These are phyloP conservation scores for Leptogaster cylindrica DNA, from an alignment of 2,888 invertebrate genomes.

Conservation along the genomic window DNA sequence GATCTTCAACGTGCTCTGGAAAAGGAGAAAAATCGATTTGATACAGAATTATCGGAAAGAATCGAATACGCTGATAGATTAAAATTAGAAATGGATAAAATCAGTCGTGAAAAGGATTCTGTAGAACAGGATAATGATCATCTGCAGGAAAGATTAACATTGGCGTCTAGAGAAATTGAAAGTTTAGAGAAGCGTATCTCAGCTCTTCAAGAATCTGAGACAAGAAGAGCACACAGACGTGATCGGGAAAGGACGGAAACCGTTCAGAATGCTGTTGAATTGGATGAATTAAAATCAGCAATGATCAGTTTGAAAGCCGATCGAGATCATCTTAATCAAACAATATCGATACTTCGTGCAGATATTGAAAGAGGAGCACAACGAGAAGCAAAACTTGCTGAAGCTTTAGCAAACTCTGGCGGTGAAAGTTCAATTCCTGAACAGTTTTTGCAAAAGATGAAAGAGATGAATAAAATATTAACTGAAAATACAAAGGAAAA, in stretches of 20 bases:
- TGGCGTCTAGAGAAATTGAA: constrained; percentile 62
- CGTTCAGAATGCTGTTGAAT: constrained; percentile 55
- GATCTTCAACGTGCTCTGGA: constrained; percentile 63
- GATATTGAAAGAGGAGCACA: constrained; percentile 59
- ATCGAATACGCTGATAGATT: constrained; percentile 60
- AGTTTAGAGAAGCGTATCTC: constrained; percentile 63
- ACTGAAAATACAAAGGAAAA: constrained; percentile 65
- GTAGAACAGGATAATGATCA: constrained; percentile 58
- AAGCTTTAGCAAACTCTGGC: constrained; percentile 57
- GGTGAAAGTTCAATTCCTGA: constrained; percentile 57
- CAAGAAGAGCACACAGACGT: constrained; percentile 55
- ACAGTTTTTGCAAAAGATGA: constrained; percentile 61
- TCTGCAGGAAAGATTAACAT: constrained; percentile 57
- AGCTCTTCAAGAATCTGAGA: constrained; percentile 59
- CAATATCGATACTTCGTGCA: constrained; percentile 55
- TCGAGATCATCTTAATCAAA: constrained; percentile 54
- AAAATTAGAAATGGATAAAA: constrained; percentile 60
- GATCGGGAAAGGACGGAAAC: constrained; percentile 58
- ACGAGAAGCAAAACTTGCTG: constrained; percentile 58
- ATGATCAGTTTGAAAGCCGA: constrained; percentile 53
- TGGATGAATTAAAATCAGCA: constrained; percentile 56
- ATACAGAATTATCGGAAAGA: constrained; percentile 59
- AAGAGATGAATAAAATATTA: constrained; percentile 64
- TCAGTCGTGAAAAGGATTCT: constrained; percentile 57
- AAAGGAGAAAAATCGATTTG: constrained; percentile 60